Evolutionary conservation across 2,113 vertebrate genomes (phyloP).

Genomic region (Tor tambroides): DNA sequence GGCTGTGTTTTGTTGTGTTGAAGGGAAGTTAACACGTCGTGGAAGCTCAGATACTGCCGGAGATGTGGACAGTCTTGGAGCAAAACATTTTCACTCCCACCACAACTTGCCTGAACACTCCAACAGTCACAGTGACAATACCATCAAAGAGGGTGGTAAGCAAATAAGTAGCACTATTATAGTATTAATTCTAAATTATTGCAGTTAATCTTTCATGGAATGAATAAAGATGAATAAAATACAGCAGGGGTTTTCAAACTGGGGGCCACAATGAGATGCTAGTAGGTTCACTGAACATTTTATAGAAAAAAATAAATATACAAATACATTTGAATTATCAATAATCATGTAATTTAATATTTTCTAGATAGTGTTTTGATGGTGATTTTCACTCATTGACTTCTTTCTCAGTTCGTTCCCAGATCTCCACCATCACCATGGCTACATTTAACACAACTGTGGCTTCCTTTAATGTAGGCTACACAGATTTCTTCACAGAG

Average conservation of each 20-base stretch:
- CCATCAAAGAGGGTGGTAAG: conserved; percentile 90
- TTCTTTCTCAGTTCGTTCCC: conserved; percentile 85
- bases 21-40: conserved; percentile 91
- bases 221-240: not conserved
- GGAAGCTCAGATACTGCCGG: conserved; percentile 92
- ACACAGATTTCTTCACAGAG: conserved; percentile 96
- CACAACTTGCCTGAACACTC: conserved; percentile 94
- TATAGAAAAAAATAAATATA: not conserved
- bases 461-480: conserved; percentile 98
- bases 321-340: not conserved
- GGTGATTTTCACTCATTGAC: no score
- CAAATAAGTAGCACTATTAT: not conserved
- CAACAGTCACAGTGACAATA: conserved; percentile 95
- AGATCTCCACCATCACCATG: conserved; percentile 99
- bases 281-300: not conserved
- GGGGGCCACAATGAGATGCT: not conserved
- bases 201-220: not conserved
- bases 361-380: no score
- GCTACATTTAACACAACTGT: conserved; percentile 98
- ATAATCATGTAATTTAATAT: not conserved
- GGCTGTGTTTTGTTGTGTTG: conserved; percentile 40
- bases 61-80: conserved; percentile 90
- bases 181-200: not conserved
- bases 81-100: conserved; percentile 92
- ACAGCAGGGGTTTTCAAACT: not conserved